phyloP scores from a whole-genome alignment of 2,797 vertebrate species.

The Anniella stebbinsi region DNA sequence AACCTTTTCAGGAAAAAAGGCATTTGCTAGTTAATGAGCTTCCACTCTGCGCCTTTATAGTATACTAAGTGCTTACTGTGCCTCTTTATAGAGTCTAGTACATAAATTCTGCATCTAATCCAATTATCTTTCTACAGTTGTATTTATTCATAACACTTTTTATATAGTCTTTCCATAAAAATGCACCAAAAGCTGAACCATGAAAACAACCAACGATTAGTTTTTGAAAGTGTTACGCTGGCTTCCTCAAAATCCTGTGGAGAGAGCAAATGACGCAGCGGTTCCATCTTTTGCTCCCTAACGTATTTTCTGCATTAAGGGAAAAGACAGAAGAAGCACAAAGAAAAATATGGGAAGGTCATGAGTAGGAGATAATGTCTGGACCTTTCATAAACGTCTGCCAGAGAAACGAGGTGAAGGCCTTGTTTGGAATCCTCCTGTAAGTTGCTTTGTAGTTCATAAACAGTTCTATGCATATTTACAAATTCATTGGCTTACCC shows the following conservation, averaged over 20 bases:
- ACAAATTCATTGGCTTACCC: slow-evolving; percentile 82
- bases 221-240: not conserved
- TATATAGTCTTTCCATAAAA: not conserved
- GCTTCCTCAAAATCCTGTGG: not conserved
- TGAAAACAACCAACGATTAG: not conserved
- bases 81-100: not conserved
- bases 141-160: not conserved
- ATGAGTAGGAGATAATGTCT: too few species aligned
- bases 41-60: not conserved
- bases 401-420: too few species aligned
- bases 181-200: not conserved
- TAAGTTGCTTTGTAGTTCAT: not conserved
- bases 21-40: not conserved
- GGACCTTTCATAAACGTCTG: too few species aligned
- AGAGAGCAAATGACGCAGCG: too few species aligned
- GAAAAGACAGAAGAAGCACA: too few species aligned
- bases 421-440: too few species aligned
- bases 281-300: too few species aligned
- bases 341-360: too few species aligned
- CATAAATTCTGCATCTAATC: not conserved
- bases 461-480: not conserved
- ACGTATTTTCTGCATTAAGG: too few species aligned
- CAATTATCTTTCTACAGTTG: not conserved
- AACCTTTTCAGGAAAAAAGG: not conserved
- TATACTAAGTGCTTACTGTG: not conserved